phyloP scores from a whole-genome alignment of 2,888 invertebrate species.

The Ormyrus labotus region DNA sequence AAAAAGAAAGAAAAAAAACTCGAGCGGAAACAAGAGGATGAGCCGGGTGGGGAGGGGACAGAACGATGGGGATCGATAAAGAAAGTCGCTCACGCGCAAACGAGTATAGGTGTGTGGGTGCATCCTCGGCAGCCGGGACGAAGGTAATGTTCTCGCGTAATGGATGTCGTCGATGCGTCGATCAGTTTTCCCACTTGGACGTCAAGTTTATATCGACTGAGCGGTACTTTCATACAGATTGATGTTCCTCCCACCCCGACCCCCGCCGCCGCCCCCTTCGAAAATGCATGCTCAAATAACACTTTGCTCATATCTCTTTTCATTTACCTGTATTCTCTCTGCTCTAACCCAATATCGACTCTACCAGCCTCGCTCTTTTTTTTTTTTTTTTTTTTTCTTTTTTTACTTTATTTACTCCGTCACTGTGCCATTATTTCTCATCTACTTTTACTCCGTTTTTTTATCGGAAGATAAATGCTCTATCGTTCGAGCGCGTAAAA shows the following conservation, averaged over 20 bases:
- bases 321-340: slow-evolving; percentile 14
- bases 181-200: slow-evolving; percentile 64
- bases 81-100: slow-evolving; percentile 44
- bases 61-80: slow-evolving; percentile 38
- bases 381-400: background rate
- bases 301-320: slow-evolving; percentile 27
- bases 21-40: slow-evolving; percentile 7
- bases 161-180: slow-evolving; percentile 63
- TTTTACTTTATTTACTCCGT: slow-evolving; percentile 25
- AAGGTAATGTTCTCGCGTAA: slow-evolving; percentile 59
- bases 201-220: slow-evolving; percentile 59
- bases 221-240: slow-evolving; percentile 56
- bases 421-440: slow-evolving; percentile 44
- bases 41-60: background rate
- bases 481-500: slow-evolving; percentile 32
- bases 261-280: background rate
- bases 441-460: slow-evolving; percentile 47
- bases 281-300: slow-evolving; percentile 23
- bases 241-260: slow-evolving; percentile 2
- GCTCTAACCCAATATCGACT: slow-evolving; percentile 22
- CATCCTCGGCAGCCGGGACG: slow-evolving; percentile 12
- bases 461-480: slow-evolving; percentile 52
- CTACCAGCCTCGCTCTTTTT: background rate
- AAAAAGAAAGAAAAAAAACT: background rate
- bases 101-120: slow-evolving; percentile 6